A percentile compares a stretch with the other conserved stretches of the same genome.
Evolutionary conservation across 2,113 vertebrate genomes (phyloP).

Genomic region (Notechis scutatus): DNA sequence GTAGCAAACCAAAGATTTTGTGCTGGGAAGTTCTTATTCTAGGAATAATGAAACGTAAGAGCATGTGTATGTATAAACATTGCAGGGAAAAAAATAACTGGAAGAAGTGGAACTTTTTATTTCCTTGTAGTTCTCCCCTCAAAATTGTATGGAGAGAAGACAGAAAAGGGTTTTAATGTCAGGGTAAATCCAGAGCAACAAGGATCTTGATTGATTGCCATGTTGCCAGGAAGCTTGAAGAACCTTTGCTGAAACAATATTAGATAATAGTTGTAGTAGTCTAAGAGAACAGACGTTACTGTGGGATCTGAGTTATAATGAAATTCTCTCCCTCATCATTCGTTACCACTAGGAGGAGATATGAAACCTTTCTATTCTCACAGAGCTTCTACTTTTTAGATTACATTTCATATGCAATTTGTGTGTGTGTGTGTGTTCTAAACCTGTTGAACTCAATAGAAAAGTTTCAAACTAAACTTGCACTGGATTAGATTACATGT

Average conservation of each 20-base stretch:
- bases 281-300: neutral
- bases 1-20: neutral
- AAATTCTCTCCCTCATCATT: neutral
- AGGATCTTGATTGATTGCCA: neutral
- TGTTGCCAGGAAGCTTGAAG: neutral
- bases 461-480: neutral
- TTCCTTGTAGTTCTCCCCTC: neutral
- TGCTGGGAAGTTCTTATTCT: neutral
- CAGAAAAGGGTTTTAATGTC: neutral
- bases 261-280: neutral
- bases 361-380: constrained; percentile 5
- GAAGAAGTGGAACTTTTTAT: neutral
- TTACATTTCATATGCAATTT: neutral
- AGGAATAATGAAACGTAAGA: neutral
- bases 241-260: neutral
- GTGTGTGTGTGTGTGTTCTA: neutral
- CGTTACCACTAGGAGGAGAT: neutral
- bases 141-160: neutral
- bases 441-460: neutral
- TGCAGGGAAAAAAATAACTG: neutral
- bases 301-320: neutral
- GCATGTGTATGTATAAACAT: neutral
- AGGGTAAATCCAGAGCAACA: neutral
- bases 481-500: neutral
- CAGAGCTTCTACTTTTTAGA: neutral